Base-by-base conservation (phyloP, 2,113 vertebrate genomes). In the Phrynosoma platyrhinos region DNA sequence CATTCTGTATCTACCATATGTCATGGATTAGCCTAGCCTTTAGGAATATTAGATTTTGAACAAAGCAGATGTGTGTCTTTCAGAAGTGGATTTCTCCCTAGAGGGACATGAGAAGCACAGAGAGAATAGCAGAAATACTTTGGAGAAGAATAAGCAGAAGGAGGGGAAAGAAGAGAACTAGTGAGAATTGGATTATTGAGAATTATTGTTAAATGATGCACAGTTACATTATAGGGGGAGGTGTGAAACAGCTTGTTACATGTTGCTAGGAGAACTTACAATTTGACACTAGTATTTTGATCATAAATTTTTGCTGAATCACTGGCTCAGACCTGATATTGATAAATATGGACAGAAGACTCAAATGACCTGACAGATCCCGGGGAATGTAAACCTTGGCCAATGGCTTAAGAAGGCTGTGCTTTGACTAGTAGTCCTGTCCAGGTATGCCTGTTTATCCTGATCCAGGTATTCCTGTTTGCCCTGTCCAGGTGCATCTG, bases 61-160 rank as follows among this genome's bases (percentile, higher is more conserved):
- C 8, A 83, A 32, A 90, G 55, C 85, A 87, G 75, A 93, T 53
- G 78, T 53, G 25, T 53, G 81, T 75, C 62, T 92, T 89, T 89
- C 82, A 68, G 42, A 84, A 92, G 16, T 85, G 10, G 78, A n/a
- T 88, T 90, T 80, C 14, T 7, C 20, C 2, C 14, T 42, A 14
- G 79, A 83, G 42, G 82, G 42, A 71, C 82, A 71, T 32, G 89
- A 52, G 18, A 79, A 20, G 32, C 42, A 62, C 9, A 64, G 52
- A 42, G 62, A 4, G 40, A 77, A 83, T 20, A 77, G 62, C 42
- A 40, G 1, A n/a, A 69, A 62, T 87, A 90, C 87, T 91, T 90
- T 42, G n/a, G 6, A 20, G 79, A 77, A 12, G 23, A 53, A 79
- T 53, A 66, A 79, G 42, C 21, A 86, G 25, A 27, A 87, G 2